Evolutionary conservation across 1,140 invertebrate species (phyloP).

Genomic region (Apolygus lucorum): DNA sequence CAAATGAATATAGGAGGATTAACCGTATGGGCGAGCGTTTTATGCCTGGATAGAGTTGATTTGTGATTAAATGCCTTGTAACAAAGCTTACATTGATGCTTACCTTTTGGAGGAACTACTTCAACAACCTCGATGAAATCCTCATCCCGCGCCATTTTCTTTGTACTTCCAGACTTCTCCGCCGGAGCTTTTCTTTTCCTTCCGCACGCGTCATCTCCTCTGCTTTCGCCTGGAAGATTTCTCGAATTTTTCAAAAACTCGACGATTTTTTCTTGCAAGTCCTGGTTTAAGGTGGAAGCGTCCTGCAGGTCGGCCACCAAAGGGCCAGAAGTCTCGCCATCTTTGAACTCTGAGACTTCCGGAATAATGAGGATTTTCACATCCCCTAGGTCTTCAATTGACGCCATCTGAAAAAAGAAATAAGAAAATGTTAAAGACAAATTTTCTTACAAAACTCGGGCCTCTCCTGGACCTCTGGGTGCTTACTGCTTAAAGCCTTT

Average conservation of each 20-base stretch:
- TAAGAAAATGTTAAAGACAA: neutral
- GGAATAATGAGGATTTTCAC: constrained; percentile 6
- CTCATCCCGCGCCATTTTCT: neutral
- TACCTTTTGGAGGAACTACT: neutral
- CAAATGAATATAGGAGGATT: constrained; percentile 3
- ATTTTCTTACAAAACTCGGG: neutral
- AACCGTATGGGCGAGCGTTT: neutral
- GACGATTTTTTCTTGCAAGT: neutral
- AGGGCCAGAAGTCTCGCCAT: neutral
- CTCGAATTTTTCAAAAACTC: neutral
- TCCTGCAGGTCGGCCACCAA: neutral
- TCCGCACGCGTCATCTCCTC: neutral
- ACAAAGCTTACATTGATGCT: neutral
- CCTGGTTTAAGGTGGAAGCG: neutral
- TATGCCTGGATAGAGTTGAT: constrained; percentile 1
- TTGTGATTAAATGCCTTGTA: constrained; percentile 1
- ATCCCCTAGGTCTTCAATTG: neutral
- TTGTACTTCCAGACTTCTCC: neutral
- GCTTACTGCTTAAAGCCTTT: no score
- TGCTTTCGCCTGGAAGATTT: neutral
- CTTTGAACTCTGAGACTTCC: neutral
- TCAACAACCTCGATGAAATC: neutral
- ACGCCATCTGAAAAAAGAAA: neutral
- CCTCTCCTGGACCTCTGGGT: neutral
- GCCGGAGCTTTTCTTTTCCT: neutral